Conservation (phyloP, 1,140 invertebrate genomes). For the Papilio machaon region DNA sequence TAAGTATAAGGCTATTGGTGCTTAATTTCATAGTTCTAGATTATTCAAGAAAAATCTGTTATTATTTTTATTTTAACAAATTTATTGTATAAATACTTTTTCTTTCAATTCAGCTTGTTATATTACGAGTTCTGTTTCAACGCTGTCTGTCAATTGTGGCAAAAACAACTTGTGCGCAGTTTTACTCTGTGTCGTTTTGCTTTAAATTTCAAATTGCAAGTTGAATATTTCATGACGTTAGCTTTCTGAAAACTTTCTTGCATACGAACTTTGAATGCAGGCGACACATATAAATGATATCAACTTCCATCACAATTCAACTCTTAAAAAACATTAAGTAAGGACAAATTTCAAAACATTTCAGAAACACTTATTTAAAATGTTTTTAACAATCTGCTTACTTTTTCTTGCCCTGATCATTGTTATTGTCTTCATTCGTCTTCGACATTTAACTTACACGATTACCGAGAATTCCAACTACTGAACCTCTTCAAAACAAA, state of each 20-base stretch:
- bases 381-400: too few species aligned
- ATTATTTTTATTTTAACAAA: too few species aligned
- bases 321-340: background rate
- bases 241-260: background rate
- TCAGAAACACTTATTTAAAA: too few species aligned
- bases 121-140: background rate
- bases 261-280: slow-evolving; percentile 3
- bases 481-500: too few species aligned
- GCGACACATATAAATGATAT: background rate
- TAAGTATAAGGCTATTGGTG: too few species aligned
- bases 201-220: slow-evolving; percentile 13
- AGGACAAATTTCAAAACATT: background rate
- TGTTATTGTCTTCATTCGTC: too few species aligned
- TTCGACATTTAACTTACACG: too few species aligned
- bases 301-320: background rate
- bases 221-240: slow-evolving; percentile 9
- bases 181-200: background rate
- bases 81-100: too few species aligned
- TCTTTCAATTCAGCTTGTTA: background rate
- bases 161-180: background rate
- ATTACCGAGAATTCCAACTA: too few species aligned
- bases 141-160: background rate
- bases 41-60: too few species aligned
- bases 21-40: too few species aligned
- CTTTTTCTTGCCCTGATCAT: too few species aligned